These are phyloP conservation scores for Salminus brasiliensis DNA, from an alignment of 2,113 vertebrate genomes.

Conservation along the genomic window DNA sequence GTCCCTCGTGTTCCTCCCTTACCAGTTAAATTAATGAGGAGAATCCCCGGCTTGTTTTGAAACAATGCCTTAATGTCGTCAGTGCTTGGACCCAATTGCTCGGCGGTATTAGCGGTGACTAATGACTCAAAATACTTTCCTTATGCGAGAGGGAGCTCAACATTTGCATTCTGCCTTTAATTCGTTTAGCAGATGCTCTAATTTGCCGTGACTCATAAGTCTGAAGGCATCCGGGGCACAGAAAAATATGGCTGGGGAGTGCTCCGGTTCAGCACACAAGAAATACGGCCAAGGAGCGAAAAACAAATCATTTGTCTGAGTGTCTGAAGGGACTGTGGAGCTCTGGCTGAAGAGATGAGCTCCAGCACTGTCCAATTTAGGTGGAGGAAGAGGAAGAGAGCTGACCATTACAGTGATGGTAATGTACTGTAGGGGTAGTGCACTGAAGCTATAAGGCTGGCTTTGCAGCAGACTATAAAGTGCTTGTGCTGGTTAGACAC, in stretches of 20 bases:
- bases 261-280: constrained; percentile 28
- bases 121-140: constrained; percentile 41
- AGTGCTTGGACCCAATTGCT: constrained; percentile 26
- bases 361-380: constrained; percentile 34
- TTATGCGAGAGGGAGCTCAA: constrained; percentile 22
- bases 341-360: constrained; percentile 18
- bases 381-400: constrained; percentile 21
- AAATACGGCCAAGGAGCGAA: constrained; percentile 38
- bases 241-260: constrained; percentile 43
- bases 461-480: not conserved
- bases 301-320: constrained; percentile 51
- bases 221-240: constrained; percentile 33
- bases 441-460: not conserved
- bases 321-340: constrained; percentile 45
- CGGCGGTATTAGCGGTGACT: constrained; percentile 22
- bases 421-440: constrained; percentile 27
- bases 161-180: constrained; percentile 43
- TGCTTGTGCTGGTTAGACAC: constrained; percentile 3
- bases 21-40: constrained; percentile 52
- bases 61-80: constrained; percentile 39
- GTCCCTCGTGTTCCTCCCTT: constrained; percentile 20
- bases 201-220: constrained; percentile 44
- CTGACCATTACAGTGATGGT: constrained; percentile 25
- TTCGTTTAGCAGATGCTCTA: constrained; percentile 49
- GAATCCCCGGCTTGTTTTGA: constrained; percentile 44